phyloP scores from a whole-genome alignment of 1,140 invertebrate genomes.

The Lordiphosa mommai region DNA sequence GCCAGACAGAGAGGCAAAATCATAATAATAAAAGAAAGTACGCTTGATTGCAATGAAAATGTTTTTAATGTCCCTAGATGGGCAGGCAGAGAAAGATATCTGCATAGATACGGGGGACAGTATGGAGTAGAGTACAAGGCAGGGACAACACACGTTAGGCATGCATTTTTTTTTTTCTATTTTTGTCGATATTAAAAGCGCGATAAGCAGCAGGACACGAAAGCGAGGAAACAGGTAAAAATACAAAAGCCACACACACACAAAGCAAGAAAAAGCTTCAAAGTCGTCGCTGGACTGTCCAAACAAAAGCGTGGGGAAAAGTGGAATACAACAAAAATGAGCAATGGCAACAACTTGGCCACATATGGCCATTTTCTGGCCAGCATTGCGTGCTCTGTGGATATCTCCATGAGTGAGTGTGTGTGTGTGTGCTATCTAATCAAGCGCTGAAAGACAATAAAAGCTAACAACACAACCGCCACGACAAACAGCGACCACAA shows the following conservation, averaged over 20 bases:
- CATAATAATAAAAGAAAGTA: conserved; percentile 78
- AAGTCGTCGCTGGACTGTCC: conserved; percentile 48
- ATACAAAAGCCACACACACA: conserved; percentile 41
- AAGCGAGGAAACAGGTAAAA: conserved; percentile 35
- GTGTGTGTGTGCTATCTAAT: conserved; percentile 57
- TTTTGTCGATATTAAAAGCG: conserved; percentile 66
- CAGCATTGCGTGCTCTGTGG: conserved; percentile 40
- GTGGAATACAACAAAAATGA: background rate
- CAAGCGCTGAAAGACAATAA: conserved; percentile 76
- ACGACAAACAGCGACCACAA: conserved; percentile 74
- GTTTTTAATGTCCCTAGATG: conserved; percentile 58
- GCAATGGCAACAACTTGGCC: conserved; percentile 63
- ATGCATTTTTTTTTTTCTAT: conserved; percentile 38
- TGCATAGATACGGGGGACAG: conserved; percentile 61
- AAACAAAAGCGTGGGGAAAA: conserved; percentile 36
- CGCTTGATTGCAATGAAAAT: conserved; percentile 78
- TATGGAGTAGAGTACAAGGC: conserved; percentile 4
- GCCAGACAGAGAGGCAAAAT: conserved; percentile 67
- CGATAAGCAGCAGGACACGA: conserved; percentile 72
- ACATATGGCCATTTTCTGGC: conserved; percentile 74
- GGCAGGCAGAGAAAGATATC: conserved; percentile 68
- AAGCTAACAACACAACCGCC: conserved; percentile 61
- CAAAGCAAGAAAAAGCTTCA: conserved; percentile 45
- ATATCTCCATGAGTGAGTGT: conserved; percentile 13
- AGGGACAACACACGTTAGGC: conserved; percentile 33